Base-by-base conservation (phyloP, 2,888 invertebrate genomes). In the Spodoptera picta region DNA sequence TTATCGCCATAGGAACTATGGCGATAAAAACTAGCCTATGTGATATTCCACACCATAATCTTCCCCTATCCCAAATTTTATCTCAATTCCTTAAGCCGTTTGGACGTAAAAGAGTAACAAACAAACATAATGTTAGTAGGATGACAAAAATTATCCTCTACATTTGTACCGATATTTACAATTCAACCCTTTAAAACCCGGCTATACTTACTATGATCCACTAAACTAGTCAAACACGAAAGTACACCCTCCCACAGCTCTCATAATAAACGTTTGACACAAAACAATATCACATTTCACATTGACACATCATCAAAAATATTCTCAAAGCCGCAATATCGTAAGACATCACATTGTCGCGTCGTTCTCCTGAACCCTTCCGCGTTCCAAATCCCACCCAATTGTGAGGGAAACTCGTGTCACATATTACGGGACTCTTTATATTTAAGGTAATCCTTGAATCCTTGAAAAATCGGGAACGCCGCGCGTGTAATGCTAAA, bases 401-500 rank as follows among this genome's bases (percentile, higher is more conserved):
- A 74, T 58, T 60, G 59, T 64, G 45, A 43, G 24, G 45, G 36
- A 55, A 68, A 57, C 63, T 56, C 57, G 43, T 58, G 69, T 64
- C 62, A 42, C 62, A 65, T 73, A 58, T 61, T 67, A 65, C 57
- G 58, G 45, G 6, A 55, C 60, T 58, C 55, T 69, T 74, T 74
- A 69, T 65, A 74, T 74, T 73, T 74, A 65, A 65, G 75, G 55
- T 73, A 65, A 73, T 73, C 72, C 60, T 65, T 59, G 52, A 65
- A 73, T 73, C 72, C 60, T 65, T 59, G 52, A 56, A 53, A 73
- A 56, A 69, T 61, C 58, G 70, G 45, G 58, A 50, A 54, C 57
- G 58, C 47, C 57, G 27, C 36, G 23, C 43, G 43, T 23, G 46
- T 45, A 11, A 24, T 36, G 55, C n/a, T 45, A 42, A 65, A 65